Evolutionary conservation across 2,113 vertebrate species (phyloP), one percentile per base, ranked within the genome.

Genomic region (Sinocyclocheilus anshuiensis): DNA sequence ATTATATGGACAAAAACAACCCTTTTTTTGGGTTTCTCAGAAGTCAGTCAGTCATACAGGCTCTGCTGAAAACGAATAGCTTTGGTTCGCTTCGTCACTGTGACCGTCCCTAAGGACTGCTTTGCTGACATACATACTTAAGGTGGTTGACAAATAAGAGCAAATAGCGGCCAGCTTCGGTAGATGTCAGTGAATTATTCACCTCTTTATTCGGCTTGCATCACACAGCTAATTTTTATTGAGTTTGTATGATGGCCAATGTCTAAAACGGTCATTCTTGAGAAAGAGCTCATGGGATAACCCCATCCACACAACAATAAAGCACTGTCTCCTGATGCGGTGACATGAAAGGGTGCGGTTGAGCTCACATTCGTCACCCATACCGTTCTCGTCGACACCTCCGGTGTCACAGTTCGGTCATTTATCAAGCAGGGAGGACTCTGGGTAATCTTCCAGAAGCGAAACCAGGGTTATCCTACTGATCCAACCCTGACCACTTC

Each of bases 261-360:
- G 55, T 61, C 83, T 48, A 65, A 84, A 77, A 29, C 8, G 26
- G 57, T 84, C 36, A 50, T 53, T 50, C 59, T 48, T 20, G 42
- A 65, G 74, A 18, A 48, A n/a, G 61, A 50, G 26, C 57, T 77
- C 59, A 29, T 84, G 72, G 72, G 72, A 77, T 26, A n/a, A 36
- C 83, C 65, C 59, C 83, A 77, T 77, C 74, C 24, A n/a, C 57
- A 36, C 75, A 78, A 55, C 13, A 63, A 84, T 45, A 76, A 76
- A 77, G 72, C 71, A 20, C 57, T 1, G 10, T 4, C 15, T 84
- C 72, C 24, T 79, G 61, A 63, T 80, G 45, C 36, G n/a, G 36
- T 26, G 77, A 71, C 26, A 42, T 81, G 48, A 86, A 85, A 50
- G 74, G 65, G 39, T 45, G 39, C 20, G 65, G 36, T 57, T 26